Evolutionary conservation across 2,797 vertebrate genomes (phyloP), one percentile per base, ranked within the genome.

Genomic region (Brotula barbata): DNA sequence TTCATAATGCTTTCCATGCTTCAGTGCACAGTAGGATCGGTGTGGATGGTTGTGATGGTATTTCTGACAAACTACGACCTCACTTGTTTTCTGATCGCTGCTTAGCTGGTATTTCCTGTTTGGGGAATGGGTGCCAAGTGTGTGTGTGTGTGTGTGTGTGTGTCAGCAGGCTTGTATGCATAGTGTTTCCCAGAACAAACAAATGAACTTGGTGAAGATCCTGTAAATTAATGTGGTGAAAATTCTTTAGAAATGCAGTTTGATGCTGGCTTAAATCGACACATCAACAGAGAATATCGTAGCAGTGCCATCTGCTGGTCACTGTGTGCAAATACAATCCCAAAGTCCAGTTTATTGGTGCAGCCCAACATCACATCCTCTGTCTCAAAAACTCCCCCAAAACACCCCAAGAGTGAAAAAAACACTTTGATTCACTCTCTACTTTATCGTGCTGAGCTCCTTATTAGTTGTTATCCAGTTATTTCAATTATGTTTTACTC

Each of bases 91-190:
- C 8, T 47, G 19, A 21, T 3, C 19, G 14, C 36, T n/a, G 17
- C 40, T 0, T 2, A 68, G 54, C 83, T 60, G 75, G 85, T 81
- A 68, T 82, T 86, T 88, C 87, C 71, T 1, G 86, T 86, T 78
- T 60, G 59, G 70, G 76, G 44, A 63, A 15, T 73, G 68, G 8
- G 13, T 77, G 34, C 57, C 63, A 57, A 59, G 60, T 49, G n/a
- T n/a, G n/a, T n/a, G n/a, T 28, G 25, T 33, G 34, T 52, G 12
- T 57, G 68, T 66, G 66, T 67, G 78, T 84, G 76, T 67, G 7
- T 58, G 10, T 34, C 58, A 63, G 34, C 68, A 68, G 31, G 59
- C 60, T 68, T 33, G 46, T 64, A 19, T 69, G 57, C 11, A n/a
- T 50, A 47, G 60, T 23, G 23, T 19, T 15, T 33, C 20, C n/a